Evolutionary conservation across 2,113 vertebrate genomes (phyloP), one percentile per base, ranked within the genome.

Genomic region (Rutilus rutilus): DNA sequence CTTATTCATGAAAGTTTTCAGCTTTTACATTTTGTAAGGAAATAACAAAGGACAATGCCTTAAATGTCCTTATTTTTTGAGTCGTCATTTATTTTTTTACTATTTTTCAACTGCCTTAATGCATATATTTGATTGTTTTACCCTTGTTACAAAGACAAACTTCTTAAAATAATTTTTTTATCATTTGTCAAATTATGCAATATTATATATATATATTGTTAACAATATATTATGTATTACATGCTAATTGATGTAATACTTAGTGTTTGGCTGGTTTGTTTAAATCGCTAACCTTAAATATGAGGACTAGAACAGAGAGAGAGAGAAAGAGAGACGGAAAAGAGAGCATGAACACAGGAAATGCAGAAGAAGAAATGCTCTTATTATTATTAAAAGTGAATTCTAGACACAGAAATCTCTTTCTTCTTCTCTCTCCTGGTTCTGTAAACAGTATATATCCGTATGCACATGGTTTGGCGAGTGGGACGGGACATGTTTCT

Each of bases 391-490:
- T 50, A 85, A 84, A 75, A 30, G 23, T 27, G 25, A 65, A 59
- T 36, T 39, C 12, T 54, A 84, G 45, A 79, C 82, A 84, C 73
- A 87, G 25, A 65, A 36, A 10, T 78, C 65, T 83, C 67, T 83
- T 83, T 87, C 36, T 47, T 7, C 36, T 11, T 78, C 57, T 83
- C 78, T 87, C 39, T 47, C 7, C 36, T 50, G 57, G 42, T 81
- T 81, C 54, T 85, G 82, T 81, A 85, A 85, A 87, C 71, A 80
- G 76, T 81, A 62, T 75, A 75, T 75, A 74, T 76, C 75, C 42
- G 42, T 81, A 79, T 85, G 82, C 86, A 87, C 76, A 59, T 80
- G 86, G 77, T 59, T 84, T 54, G 65, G 57, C 8, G 82, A 87
- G 54, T 59, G 64, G 76, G 47, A 78, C 25, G n/a, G 67, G 83